Percentiles rank a stretch among this genome's conserved stretches.
phyloP scores from a whole-genome alignment of 2,888 invertebrate species.

The Orchesella flavescens region DNA sequence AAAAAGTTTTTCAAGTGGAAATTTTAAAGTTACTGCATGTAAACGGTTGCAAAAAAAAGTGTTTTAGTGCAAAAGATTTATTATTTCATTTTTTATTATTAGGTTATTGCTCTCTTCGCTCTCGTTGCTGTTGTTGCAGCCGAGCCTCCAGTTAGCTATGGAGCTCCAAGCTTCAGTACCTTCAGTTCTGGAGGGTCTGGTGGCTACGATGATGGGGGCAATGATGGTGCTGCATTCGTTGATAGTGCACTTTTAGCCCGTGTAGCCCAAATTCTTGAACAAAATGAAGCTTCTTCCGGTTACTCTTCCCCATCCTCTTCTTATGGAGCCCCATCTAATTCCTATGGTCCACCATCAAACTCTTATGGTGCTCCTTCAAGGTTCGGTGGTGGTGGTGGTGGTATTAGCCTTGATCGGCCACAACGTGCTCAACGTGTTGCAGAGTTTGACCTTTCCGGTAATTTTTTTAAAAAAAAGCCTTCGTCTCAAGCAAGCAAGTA shows the following conservation, averaged over 20 bases:
- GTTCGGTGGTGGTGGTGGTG: background rate
- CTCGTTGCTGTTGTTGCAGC: conserved; percentile 50
- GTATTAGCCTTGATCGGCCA: conserved; percentile 29
- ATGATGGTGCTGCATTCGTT: conserved; percentile 22
- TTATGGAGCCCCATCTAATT: background rate
- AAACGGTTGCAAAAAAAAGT: background rate
- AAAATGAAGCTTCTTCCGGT: background rate
- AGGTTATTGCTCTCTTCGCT: conserved; percentile 63
- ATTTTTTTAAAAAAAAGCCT: too few relatives aligned
- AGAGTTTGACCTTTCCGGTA: conserved; percentile 36
- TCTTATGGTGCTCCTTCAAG: conserved; percentile 13
- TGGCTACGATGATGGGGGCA: conserved; percentile 20
- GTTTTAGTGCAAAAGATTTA: background rate
- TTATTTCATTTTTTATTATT: background rate
- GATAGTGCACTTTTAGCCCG: conserved; percentile 55
- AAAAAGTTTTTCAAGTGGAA: conserved; percentile 13
- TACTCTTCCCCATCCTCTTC: conserved; percentile 28
- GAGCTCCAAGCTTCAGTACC: conserved; percentile 51
- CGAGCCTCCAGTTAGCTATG: conserved; percentile 61
- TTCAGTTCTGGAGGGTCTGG: conserved; percentile 37
- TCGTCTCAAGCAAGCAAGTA: too few relatives aligned
- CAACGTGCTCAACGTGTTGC: conserved; percentile 63
- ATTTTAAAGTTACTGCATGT: background rate
- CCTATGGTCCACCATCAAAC: too few relatives aligned
- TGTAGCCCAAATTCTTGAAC: conserved; percentile 59